Evolutionary conservation across 2,797 vertebrate genomes (phyloP).

Genomic region (Cyclura pinguis): DNA sequence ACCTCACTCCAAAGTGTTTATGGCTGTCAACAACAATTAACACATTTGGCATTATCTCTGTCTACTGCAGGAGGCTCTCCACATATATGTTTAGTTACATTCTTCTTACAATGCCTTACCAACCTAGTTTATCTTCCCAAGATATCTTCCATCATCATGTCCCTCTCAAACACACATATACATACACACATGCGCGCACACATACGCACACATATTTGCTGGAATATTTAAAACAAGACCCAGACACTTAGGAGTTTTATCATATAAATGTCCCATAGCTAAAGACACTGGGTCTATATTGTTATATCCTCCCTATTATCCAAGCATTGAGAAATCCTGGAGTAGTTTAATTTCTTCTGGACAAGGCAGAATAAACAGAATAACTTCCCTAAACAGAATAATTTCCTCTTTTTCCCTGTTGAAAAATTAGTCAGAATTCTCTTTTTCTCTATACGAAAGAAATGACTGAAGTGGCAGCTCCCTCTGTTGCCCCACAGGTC

Average conservation of each 20-base stretch:
- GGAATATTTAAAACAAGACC: not conserved
- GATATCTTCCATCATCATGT: no score
- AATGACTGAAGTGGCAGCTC: conserved; percentile 44
- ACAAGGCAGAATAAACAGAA: no score
- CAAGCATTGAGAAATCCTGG: no score
- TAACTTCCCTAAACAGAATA: conserved; percentile 79
- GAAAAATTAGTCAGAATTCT: conserved; percentile 79
- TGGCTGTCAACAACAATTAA: not conserved
- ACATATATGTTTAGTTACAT: no score
- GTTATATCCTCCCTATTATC: no score
- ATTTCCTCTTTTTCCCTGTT: conserved; percentile 46
- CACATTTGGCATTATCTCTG: not conserved
- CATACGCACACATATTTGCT: not conserved
- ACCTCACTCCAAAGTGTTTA: not conserved
- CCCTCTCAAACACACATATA: no score
- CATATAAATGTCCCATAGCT: not conserved
- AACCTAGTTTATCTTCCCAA: no score
- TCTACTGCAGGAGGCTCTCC: no score
- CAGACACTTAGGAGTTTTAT: not conserved
- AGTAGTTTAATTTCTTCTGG: no score
- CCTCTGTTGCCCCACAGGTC: conserved; percentile 68
- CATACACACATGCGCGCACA: no score
- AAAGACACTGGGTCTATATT: no score
- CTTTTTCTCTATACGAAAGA: conserved; percentile 53
- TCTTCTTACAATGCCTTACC: no score